Conservation (phyloP, 2,113 vertebrate species). For the Sterrhoptilus dennistouni region DNA sequence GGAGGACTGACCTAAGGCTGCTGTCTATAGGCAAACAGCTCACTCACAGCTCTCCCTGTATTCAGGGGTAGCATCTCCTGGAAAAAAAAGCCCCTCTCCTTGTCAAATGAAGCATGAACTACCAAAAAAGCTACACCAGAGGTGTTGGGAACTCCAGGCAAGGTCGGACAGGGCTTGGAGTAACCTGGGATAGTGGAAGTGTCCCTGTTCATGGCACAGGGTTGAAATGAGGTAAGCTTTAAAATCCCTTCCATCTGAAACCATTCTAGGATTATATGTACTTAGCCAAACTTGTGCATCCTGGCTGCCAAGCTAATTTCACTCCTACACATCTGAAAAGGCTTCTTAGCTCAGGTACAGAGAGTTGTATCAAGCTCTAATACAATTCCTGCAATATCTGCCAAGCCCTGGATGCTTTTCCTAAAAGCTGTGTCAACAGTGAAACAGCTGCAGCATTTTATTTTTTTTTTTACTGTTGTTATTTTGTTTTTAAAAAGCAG, state of each 20-base stretch:
- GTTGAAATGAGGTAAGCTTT: neutral
- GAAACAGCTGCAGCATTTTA: neutral
- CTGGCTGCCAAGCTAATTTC: neutral
- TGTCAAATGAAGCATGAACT: neutral
- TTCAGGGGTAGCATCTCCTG: neutral
- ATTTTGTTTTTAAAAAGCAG: neutral
- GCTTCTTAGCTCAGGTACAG: neutral
- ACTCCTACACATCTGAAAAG: neutral
- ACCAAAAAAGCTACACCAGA: neutral
- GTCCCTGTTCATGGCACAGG: neutral
- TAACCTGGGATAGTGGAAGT: neutral
- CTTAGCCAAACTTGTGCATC: neutral
- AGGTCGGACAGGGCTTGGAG: neutral
- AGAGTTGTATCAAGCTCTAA: neutral
- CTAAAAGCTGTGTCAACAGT: neutral
- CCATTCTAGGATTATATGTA: neutral
- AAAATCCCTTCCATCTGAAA: neutral
- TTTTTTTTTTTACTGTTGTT: neutral
- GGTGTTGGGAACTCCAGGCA: neutral
- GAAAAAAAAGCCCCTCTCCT: fast-evolving
- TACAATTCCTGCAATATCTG: neutral
- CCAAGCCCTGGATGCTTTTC: neutral
- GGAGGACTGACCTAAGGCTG: neutral
- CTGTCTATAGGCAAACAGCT: neutral
- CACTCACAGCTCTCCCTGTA: neutral